These are phyloP conservation scores for Drosophila flavopinicola DNA, from an alignment of 2,888 invertebrate genomes.

Conservation along the genomic window DNA sequence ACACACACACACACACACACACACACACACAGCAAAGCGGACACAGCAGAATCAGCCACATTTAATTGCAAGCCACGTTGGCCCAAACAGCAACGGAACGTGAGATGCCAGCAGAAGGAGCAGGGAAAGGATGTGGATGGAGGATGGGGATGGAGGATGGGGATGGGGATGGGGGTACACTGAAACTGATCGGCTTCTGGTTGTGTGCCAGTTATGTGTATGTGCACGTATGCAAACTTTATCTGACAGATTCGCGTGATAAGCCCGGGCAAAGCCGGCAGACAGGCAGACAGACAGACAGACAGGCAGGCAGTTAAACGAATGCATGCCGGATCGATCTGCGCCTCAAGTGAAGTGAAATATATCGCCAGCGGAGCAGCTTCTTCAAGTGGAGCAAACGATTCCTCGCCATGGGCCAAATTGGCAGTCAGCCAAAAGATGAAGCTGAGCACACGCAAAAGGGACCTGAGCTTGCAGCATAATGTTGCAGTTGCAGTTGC, in stretches of 20 bases:
- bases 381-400: slow-evolving; percentile 49
- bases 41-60: slow-evolving; percentile 33
- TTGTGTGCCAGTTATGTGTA: slow-evolving; percentile 63
- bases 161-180: not conserved
- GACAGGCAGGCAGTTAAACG: slow-evolving; percentile 4
- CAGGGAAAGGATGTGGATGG: not conserved
- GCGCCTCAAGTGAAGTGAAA: slow-evolving; percentile 68
- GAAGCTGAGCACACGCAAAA: slow-evolving; percentile 55
- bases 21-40: too few species aligned
- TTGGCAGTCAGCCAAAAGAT: slow-evolving; percentile 52
- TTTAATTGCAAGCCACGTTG: slow-evolving; percentile 76
- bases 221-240: slow-evolving; percentile 73
- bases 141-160: not conserved
- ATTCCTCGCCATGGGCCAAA: slow-evolving; percentile 52
- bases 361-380: slow-evolving; percentile 66
- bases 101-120: slow-evolving; percentile 31
- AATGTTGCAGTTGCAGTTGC: not conserved
- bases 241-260: slow-evolving; percentile 78
- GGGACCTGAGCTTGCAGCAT: slow-evolving; percentile 30
- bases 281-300: slow-evolving; percentile 9
- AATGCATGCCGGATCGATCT: slow-evolving; percentile 63
- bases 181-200: slow-evolving; percentile 50
- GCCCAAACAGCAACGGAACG: slow-evolving; percentile 55
- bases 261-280: slow-evolving; percentile 40
- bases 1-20: too few species aligned